phyloP scores from a whole-genome alignment of 2,888 invertebrate species.

The Papilio demoleus region DNA sequence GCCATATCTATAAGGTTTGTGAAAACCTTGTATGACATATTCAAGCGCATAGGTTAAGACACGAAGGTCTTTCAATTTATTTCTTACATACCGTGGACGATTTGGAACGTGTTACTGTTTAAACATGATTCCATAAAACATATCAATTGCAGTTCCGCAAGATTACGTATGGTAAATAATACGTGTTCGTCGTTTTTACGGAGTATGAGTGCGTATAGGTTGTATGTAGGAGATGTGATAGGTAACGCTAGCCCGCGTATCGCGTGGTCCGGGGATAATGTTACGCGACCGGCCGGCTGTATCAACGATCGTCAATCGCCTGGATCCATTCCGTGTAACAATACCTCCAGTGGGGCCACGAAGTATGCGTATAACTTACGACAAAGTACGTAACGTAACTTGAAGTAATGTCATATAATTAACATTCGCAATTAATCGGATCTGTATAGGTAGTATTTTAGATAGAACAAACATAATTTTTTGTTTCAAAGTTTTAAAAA shows the following conservation, averaged over 20 bases:
- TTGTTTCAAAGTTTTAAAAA: no score
- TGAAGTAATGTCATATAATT: background rate
- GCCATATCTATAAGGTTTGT: no score
- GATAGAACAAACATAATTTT: no score
- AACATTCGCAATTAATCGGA: background rate
- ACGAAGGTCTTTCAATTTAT: background rate
- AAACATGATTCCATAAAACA: background rate
- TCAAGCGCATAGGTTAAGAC: no score
- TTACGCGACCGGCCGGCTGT: conserved; percentile 80
- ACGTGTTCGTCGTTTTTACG: conserved; percentile 36
- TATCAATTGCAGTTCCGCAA: conserved; percentile 38
- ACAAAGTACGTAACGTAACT: background rate
- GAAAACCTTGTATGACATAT: no score
- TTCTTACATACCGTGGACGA: background rate
- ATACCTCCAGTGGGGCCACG: conserved; percentile 68
- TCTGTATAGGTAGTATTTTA: no score
- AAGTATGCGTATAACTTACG: conserved; percentile 45
- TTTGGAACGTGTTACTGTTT: background rate
- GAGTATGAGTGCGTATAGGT: conserved; percentile 36
- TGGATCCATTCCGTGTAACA: conserved; percentile 82
- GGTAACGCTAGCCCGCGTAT: conserved; percentile 80
- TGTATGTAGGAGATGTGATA: conserved; percentile 65
- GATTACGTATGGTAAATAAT: conserved; percentile 39
- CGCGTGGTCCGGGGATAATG: conserved; percentile 75
- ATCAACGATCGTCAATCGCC: conserved; percentile 82